A percentile compares a stretch with the other conserved stretches of the same genome.
These are phyloP conservation scores for Orcinus orca DNA, from an alignment of 2,113 vertebrate species.

Conservation along the genomic window DNA sequence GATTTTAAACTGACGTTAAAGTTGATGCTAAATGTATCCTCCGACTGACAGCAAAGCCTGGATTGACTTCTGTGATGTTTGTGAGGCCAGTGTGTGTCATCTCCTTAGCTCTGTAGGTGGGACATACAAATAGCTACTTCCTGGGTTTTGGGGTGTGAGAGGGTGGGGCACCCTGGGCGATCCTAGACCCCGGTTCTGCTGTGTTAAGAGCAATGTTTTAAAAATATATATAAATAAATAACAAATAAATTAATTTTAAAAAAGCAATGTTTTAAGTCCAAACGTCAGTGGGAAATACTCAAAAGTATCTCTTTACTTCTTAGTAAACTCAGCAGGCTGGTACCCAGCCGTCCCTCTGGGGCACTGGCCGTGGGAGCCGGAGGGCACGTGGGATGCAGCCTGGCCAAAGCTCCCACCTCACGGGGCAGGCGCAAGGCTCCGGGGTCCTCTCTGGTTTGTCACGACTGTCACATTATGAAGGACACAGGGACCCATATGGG, in stretches of 20 bases:
- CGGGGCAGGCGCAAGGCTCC: neutral
- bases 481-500: neutral
- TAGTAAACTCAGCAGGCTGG: neutral
- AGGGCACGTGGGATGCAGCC: neutral
- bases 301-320: neutral
- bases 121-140: accelerated
- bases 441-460: neutral
- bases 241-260: too few species aligned
- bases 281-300: neutral
- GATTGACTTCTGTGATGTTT: accelerated
- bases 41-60: neutral
- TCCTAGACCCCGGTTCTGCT: neutral
- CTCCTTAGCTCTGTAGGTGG: accelerated
- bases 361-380: accelerated
- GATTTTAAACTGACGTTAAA: neutral
- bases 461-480: accelerated
- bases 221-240: too few species aligned
- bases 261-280: neutral
- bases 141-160: neutral
- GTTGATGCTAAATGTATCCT: neutral
- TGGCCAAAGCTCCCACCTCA: neutral
- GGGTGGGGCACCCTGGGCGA: accelerated
- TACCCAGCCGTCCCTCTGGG: neutral
- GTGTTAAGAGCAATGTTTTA: too few species aligned
- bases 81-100: accelerated